Evolutionary conservation across 2,113 vertebrate genomes (phyloP).

Genomic region (Formicarius rufipectus): DNA sequence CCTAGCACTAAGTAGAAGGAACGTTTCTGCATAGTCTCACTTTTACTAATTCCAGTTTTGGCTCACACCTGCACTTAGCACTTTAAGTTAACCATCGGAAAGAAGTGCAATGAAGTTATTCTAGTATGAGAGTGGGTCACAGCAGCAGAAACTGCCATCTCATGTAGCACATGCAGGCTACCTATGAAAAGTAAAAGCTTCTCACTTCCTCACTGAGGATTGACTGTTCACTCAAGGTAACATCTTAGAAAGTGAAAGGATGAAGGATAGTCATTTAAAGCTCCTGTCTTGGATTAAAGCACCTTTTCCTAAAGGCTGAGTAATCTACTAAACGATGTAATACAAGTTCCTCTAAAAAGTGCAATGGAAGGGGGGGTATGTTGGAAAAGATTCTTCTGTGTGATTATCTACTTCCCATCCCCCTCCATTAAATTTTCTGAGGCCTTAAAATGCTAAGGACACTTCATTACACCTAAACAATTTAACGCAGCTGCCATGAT

Average conservation of each 20-base stretch:
- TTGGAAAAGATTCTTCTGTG: neutral
- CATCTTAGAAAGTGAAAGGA: neutral
- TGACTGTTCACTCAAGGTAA: neutral
- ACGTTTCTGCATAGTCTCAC: neutral
- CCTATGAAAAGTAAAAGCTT: neutral
- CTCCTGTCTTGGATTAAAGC: neutral
- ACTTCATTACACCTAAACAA: constrained; percentile 17
- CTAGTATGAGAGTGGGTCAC: neutral
- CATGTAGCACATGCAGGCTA: neutral
- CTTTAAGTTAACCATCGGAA: neutral
- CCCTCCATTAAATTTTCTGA: neutral
- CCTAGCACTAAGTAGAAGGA: neutral
- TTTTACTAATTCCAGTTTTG: neutral
- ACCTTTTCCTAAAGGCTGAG: neutral
- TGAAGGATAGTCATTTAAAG: neutral
- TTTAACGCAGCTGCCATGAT: neutral
- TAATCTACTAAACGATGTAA: neutral
- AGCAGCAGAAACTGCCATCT: constrained; percentile 7
- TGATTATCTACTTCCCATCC: neutral
- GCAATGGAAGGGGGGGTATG: neutral
- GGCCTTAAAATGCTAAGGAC: neutral
- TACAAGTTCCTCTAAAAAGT: neutral
- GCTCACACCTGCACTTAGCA: neutral
- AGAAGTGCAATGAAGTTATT: neutral
- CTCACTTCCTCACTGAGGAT: neutral